A percentile compares a stretch with the other conserved stretches of the same genome.
These are phyloP conservation scores for Caerostris extrusa DNA, from an alignment of 1,140 invertebrate species.

Conservation along the genomic window DNA sequence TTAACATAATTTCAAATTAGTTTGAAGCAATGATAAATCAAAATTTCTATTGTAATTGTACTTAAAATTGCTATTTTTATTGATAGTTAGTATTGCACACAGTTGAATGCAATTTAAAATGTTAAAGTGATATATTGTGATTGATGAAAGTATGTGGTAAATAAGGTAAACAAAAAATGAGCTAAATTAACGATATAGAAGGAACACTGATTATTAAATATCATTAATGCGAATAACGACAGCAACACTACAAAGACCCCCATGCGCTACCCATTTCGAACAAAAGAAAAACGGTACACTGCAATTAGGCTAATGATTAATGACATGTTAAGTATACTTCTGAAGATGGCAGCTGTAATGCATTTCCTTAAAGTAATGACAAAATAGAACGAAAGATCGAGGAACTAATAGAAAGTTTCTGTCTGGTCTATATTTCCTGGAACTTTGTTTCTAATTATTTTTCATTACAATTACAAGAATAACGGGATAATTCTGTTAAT, in stretches of 20 bases:
- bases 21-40: no score
- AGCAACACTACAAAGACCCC: not conserved
- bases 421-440: not conserved
- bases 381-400: not conserved
- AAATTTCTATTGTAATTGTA: no score
- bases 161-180: not conserved
- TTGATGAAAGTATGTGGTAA: no score
- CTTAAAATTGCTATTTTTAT: no score
- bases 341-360: not conserved
- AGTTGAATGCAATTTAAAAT: no score
- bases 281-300: not conserved
- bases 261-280: not conserved
- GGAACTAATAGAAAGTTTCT: not conserved
- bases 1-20: no score
- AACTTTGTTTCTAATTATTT: not conserved
- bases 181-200: not conserved
- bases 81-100: no score
- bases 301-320: constrained; percentile 20
- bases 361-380: constrained; percentile 2
- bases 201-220: not conserved
- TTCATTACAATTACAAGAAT: not conserved
- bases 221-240: not conserved
- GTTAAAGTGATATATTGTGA: no score
- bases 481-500: not conserved
- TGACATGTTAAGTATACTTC: constrained; percentile 15